These are phyloP conservation scores for Galeopterus variegatus DNA, from an alignment of 2,113 vertebrate species.

Conservation along the genomic window DNA sequence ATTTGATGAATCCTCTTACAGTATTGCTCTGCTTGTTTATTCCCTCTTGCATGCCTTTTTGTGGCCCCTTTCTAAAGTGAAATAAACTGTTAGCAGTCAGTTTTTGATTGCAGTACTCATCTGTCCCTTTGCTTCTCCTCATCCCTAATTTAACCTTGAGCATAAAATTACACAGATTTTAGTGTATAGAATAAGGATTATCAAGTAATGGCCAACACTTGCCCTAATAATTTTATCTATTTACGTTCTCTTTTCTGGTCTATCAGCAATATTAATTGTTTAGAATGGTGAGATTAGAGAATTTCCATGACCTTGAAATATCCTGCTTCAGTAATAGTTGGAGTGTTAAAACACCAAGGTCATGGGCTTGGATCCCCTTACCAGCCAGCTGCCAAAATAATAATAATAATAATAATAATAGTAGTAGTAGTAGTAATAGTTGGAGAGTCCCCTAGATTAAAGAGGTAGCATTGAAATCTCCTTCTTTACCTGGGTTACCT, in stretches of 20 bases:
- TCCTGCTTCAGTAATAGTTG: neutral
- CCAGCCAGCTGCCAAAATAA: no score
- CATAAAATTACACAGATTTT: neutral
- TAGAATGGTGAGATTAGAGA: conserved; percentile 23
- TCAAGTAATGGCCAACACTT: neutral
- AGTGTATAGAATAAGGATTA: neutral
- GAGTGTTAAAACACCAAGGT: no score
- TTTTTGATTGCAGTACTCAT: neutral
- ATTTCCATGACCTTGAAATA: neutral
- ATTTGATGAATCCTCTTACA: neutral
- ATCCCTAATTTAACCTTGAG: conserved; percentile 33
- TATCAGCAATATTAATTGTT: neutral
- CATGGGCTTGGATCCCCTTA: no score
- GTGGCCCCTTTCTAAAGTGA: neutral
- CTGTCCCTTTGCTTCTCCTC: neutral
- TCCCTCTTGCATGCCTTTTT: neutral
- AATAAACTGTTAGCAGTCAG: neutral
- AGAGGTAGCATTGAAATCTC: neutral
- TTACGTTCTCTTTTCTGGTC: neutral
- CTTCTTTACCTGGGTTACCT: neutral
- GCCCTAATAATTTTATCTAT: neutral
- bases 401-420: no score
- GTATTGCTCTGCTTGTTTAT: neutral
- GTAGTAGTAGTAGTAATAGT: no score
- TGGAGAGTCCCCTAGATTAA: neutral